Percentiles rank a stretch among this genome's conserved stretches.
Conservation (phyloP, 2,113 vertebrate species). For the Ceratotherium simum region DNA sequence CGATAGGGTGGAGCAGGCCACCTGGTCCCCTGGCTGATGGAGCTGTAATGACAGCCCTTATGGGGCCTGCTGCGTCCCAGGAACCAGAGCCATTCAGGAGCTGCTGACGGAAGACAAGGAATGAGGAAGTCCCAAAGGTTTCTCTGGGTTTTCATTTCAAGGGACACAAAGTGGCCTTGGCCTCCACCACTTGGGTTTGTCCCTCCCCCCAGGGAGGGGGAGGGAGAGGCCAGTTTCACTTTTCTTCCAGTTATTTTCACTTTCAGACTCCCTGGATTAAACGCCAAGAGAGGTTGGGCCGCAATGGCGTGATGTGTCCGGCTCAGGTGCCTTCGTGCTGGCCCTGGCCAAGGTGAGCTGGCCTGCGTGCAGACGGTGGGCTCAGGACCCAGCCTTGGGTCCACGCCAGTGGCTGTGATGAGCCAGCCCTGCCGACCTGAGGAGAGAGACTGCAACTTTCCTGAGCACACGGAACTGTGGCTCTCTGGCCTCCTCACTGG, state of each 20-base stretch:
- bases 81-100: background rate
- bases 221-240: constrained; percentile 41
- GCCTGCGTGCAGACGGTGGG: accelerated
- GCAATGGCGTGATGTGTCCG: accelerated
- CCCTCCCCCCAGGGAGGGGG: background rate
- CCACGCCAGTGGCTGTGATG: background rate
- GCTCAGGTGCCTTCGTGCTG: background rate
- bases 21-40: background rate
- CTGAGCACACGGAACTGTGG: background rate
- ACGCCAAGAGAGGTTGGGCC: background rate
- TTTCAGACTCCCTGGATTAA: constrained; percentile 46
- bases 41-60: background rate
- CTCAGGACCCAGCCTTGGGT: background rate
- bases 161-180: constrained; percentile 47
- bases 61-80: background rate
- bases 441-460: background rate
- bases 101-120: background rate
- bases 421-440: background rate
- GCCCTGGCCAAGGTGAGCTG: background rate
- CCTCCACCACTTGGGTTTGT: background rate
- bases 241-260: constrained; percentile 58
- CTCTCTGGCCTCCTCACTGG: background rate
- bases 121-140: constrained; percentile 62
- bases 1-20: background rate
- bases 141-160: constrained; percentile 48